Evolutionary conservation across 1,140 invertebrate genomes (phyloP), one percentile per base, ranked within the genome.

Genomic region (Drosophila mayri): DNA sequence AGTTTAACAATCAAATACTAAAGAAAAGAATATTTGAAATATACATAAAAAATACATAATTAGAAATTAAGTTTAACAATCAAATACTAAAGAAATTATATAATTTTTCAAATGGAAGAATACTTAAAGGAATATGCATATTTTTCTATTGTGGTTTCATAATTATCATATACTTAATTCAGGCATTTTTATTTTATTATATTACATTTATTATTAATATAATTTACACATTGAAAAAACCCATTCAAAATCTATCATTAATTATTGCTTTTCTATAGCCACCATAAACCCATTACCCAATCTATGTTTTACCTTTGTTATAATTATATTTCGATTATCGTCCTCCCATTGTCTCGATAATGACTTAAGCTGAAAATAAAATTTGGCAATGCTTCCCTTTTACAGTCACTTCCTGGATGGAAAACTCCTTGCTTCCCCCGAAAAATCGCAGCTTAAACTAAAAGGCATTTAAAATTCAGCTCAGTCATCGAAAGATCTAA

Each of bases 401-500:
- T 60, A 37, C 40, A 30, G 54, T 41, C 37, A 52, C 46, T 64
- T 66, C 60, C 32, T 74, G 71, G 16, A 20, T n/a, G 35, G 20
- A 37, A 59, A 50, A 38, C 50, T 37, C 18, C 8, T 4, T 14
- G 14, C 10, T 11, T 4, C 46, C 25, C 32, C 20, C n/a, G 52
- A 25, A 12, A 55, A 67, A 37, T 20, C n/a, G 61, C 20, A 59
- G 16, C 12, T 10, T 14, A 41, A 50, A 58, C 44, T 52, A 49
- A 65, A 61, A 50, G 60, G 49, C 47, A 52, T 86, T 80, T 47
- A 40, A 60, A 68, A 87, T 88, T 66, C 59, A 54, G 76, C 81
- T 44, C 62, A 70, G 80, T 90, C 85, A 87, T 82, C 41, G 35
- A 38, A 59, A 76, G 44, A 72, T 72, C 70, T 72, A 49, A 41